Evolutionary conservation across 2,113 vertebrate genomes (phyloP).

Genomic region (Amphiprion ocellaris): DNA sequence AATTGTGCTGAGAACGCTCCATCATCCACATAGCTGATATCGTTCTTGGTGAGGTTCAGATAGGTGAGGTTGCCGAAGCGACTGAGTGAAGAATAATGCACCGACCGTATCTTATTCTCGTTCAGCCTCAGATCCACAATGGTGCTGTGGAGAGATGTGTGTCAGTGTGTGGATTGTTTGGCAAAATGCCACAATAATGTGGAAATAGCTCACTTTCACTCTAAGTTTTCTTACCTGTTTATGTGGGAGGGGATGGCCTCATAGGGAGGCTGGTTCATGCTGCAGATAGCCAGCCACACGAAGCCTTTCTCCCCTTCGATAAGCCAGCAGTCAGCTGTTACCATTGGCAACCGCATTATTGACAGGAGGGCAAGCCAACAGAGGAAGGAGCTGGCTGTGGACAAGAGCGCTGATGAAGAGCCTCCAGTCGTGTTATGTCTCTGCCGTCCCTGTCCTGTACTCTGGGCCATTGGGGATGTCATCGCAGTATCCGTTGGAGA

Average conservation of each 20-base stretch:
- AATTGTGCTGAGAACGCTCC: slow-evolving; percentile 97
- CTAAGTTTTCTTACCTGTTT: slow-evolving; percentile 81
- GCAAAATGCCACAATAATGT: not conserved
- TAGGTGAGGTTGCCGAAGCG: slow-evolving; percentile 99
- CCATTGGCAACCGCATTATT: slow-evolving; percentile 83
- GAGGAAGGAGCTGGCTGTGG: slow-evolving; percentile 80
- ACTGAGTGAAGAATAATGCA: slow-evolving; percentile 95
- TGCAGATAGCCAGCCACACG: slow-evolving; percentile 99
- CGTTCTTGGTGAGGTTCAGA: slow-evolving; percentile 99
- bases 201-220: not conserved
- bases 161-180: slow-evolving; percentile 4
- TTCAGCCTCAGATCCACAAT: slow-evolving; percentile 97
- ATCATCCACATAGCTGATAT: slow-evolving; percentile 96
- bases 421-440: slow-evolving; percentile 40
- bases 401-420: slow-evolving; percentile 60
- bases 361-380: slow-evolving; percentile 86
- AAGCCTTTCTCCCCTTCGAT: slow-evolving; percentile 99
- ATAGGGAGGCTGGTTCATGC: slow-evolving; percentile 98
- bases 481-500: slow-evolving; percentile 57
- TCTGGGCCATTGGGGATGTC: slow-evolving; percentile 53
- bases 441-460: slow-evolving; percentile 45
- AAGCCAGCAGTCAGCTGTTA: slow-evolving; percentile 94
- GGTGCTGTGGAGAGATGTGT: slow-evolving; percentile 83
- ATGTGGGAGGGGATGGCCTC: slow-evolving; percentile 97
- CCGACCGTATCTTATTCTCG: slow-evolving; percentile 96